Evolutionary conservation across 2,888 invertebrate species (phyloP), one percentile per base, ranked within the genome.

Genomic region (Latrodectus hesperus): DNA sequence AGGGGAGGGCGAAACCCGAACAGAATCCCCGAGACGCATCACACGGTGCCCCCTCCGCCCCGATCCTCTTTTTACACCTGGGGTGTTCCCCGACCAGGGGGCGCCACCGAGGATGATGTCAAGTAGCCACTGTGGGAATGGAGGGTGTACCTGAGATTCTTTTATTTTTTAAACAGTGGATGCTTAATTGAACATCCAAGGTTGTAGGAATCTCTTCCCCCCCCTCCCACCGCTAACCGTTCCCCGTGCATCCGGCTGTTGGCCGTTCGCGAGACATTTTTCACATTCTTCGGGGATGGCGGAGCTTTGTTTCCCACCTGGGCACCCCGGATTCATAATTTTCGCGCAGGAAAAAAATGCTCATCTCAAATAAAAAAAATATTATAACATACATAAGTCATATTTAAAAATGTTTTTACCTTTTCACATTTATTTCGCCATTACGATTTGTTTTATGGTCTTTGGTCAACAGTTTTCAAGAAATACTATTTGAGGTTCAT

Each of bases 211-310:
- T 82, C 68, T 38, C 68, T 26, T 70, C 16, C 12, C 14, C 10
- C 16, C n/a, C 52, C 10, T 52, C 22, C 51, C 65, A 38, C n/a
- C n/a, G 12, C 52, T 49, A 52, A 49, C 55, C 78, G 55, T 49
- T 68, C n/a, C 70, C 38, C 38, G 16, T 55, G 76, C 79, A 86
- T 86, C 85, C 85, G 85, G 85, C 74, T 80, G 80, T 80, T 85
- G 68, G 74, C 74, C 74, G 80, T 80, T 85, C 64, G 74, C 17
- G 75, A 60, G 85, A 80, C 80, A 80, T 86, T 80, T 75, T 70
- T 71, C 16, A 70, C 75, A 86, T 86, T 86, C 85, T 38, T 81
- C 12, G 49, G 16, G 22, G 17, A n/a, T 6, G 70, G 70, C 68
- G 52, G 22, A 38, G 4, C 38, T 38, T 38, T 38, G 5, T 38